Conservation (phyloP, 1,140 invertebrate species). For the roundworm (Caenorhabditis elegans) region WBcel235 BX284602.5:10501-11000, state of each 20-base stretch:
- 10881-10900: background rate
- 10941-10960: slow-evolving; percentile 56
- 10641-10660: slow-evolving; percentile 27
- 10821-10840: slow-evolving; percentile 55
- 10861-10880: slow-evolving; percentile 59
- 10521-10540: slow-evolving; percentile 1
- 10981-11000: background rate
- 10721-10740: background rate
- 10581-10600: slow-evolving; percentile 37
- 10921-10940: slow-evolving; percentile 60
- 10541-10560: slow-evolving; percentile 21
- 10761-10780: slow-evolving; percentile 60
- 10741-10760: slow-evolving; percentile 49
- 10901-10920: slow-evolving; percentile 31
- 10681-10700: background rate
- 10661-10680: slow-evolving; percentile 37
- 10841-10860: slow-evolving; percentile 52
- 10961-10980: slow-evolving; percentile 37
- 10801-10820: slow-evolving; percentile 52
- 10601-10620: slow-evolving; percentile 39
- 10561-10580: background rate
- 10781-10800: slow-evolving; percentile 56
- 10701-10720: background rate
- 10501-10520: too few species aligned
- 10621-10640: slow-evolving; percentile 29